These are phyloP conservation scores for Calidris pugnax DNA, from an alignment of 2,113 vertebrate species.

Conservation along the genomic window DNA sequence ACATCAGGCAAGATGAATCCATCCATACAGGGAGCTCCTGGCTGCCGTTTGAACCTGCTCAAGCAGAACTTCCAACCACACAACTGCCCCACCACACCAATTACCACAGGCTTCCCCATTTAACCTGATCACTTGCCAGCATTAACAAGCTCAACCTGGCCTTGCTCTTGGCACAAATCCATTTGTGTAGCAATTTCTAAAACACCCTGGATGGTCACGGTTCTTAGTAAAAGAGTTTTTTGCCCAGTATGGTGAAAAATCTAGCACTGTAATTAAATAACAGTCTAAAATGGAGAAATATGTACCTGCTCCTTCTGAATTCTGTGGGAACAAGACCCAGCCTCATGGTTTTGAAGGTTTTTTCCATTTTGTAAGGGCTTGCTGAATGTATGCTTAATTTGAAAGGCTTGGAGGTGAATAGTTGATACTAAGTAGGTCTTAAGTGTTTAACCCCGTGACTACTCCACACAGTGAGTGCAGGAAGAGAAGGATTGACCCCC, in stretches of 20 bases:
- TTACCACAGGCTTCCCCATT: rapidly evolving
- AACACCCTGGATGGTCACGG: rapidly evolving
- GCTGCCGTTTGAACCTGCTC: rapidly evolving
- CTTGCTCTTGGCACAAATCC: not conserved
- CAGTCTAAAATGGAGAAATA: not conserved
- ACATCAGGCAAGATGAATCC: rapidly evolving
- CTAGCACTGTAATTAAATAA: not conserved
- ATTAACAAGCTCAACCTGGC: not conserved
- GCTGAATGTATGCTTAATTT: not conserved
- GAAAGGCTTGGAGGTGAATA: not conserved
- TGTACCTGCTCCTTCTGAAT: not conserved
- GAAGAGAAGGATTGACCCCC: not conserved
- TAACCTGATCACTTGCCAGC: rapidly evolving
- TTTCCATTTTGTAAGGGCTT: not conserved
- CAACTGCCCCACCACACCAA: too few species aligned
- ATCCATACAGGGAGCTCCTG: rapidly evolving
- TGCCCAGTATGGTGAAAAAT: not conserved
- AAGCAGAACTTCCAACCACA: rapidly evolving
- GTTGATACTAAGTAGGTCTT: not conserved
- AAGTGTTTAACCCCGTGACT: not conserved
- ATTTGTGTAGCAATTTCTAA: not conserved
- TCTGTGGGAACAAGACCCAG: not conserved
- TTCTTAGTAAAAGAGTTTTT: not conserved
- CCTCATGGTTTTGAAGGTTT: not conserved
- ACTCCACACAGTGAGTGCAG: rapidly evolving